Evolutionary conservation across 1,140 invertebrate genomes (phyloP), one percentile per base, ranked within the genome.

Genomic region (Philotrypesis tridentata): DNA sequence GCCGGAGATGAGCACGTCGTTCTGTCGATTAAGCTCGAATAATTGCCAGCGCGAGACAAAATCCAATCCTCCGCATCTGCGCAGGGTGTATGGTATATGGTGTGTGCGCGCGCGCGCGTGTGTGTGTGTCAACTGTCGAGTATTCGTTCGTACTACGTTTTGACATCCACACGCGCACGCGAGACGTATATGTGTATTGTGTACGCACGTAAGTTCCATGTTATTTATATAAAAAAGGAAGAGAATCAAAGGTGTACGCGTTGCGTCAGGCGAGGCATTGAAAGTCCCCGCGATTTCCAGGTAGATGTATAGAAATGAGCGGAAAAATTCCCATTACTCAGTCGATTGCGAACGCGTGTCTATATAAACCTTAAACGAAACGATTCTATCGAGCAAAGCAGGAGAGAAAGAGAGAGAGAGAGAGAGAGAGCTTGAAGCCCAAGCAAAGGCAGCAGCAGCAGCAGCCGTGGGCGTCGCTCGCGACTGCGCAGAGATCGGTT

Each of bases 391-490:
- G 40, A 43, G 40, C 17, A n/a, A n/a, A n/a, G n/a, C n/a, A n/a
- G n/a, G n/a, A n/a, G n/a, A n/a, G n/a, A 37, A 37, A 37, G 33
- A 37, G 33, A 37, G 3, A 5, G 9, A 37, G 43, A 17, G 43
- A 48, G 48, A 55, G 21, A n/a, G 48, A 55, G 48, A 55, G 48
- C 48, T 55, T 55, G n/a, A 55, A 55, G 48, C 48, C 17, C 48
- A 7, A 55, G 17, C 21, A 55, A 37, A 37, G 4, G 9, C 33
- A 37, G 48, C 21, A 55, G 48, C 21, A 55, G 6, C 14, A 7
- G 48, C 48, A n/a, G 48, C 48, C 7, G 48, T 55, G 48, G 75
- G 81, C 83, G 71, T 74, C 76, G 68, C 71, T 48, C 60, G 70
- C 61, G 27, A 23, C 17, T 37, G 31, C 55, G 23, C 27, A 63